Evolutionary conservation across 2,113 vertebrate genomes (phyloP).

Genomic region (Melanotaenia duboulayi): DNA sequence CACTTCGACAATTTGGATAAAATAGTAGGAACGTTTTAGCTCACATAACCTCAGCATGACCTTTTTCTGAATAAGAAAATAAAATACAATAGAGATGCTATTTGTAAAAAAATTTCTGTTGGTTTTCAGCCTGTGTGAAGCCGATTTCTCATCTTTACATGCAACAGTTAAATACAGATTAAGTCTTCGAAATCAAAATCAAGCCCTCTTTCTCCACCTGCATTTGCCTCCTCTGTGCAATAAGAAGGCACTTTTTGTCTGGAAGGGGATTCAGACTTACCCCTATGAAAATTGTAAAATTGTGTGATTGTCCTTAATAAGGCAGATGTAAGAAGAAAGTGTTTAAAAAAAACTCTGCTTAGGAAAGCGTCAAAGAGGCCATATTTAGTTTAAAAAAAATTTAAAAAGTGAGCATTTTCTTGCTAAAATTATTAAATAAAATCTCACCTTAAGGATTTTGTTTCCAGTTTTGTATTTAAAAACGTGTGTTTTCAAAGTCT

Average conservation of each 20-base stretch:
- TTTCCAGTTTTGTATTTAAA: conserved; percentile 42
- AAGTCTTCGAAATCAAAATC: conserved; percentile 27
- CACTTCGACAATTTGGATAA: conserved; percentile 8
- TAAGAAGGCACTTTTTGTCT: conserved; percentile 75
- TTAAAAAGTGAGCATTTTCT: conserved; percentile 20
- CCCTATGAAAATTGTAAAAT: conserved; percentile 39
- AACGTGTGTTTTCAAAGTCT: conserved; percentile 25
- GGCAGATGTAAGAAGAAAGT: conserved; percentile 26
- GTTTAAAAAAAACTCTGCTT: conserved; percentile 6
- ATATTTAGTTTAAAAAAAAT: conserved; percentile 39
- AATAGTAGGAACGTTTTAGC: neutral
- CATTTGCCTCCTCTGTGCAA: conserved; percentile 29
- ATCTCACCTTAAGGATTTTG: conserved; percentile 29
- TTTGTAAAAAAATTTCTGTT: neutral
- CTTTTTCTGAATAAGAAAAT: conserved; percentile 7
- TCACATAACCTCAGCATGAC: conserved; percentile 12
- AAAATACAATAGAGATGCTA: neutral
- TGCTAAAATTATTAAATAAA: conserved; percentile 12
- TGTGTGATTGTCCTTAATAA: conserved; percentile 37
- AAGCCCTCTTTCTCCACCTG: conserved; percentile 23
- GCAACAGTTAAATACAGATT: conserved; percentile 22
- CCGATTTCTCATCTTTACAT: conserved; percentile 8
- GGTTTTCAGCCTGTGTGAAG: neutral
- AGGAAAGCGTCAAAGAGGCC: conserved; percentile 34
- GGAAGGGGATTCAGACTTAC: conserved; percentile 14